Evolutionary conservation across 2,113 vertebrate genomes (phyloP).

Genomic region (Stigmatopora argus): DNA sequence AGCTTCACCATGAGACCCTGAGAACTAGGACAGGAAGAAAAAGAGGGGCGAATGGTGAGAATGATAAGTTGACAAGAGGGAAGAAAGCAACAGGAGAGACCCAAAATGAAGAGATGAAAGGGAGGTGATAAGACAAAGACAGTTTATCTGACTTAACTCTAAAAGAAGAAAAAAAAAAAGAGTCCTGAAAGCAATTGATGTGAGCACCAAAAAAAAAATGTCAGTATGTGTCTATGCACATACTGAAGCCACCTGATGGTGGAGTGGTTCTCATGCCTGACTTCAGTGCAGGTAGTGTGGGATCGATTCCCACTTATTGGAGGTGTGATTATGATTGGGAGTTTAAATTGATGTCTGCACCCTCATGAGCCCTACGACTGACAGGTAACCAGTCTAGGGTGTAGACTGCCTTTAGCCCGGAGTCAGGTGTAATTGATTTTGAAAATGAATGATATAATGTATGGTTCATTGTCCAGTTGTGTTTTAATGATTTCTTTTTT

Average conservation of each 20-base stretch:
- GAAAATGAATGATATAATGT: too few relatives aligned
- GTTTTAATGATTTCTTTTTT: too few relatives aligned
- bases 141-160: not conserved
- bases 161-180: not conserved
- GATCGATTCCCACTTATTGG: too few relatives aligned
- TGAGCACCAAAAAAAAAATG: not conserved
- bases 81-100: slow-evolving; percentile 1
- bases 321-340: too few relatives aligned
- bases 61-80: slow-evolving; percentile 2
- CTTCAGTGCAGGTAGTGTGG: too few relatives aligned
- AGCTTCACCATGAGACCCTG: slow-evolving; percentile 63
- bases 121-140: slow-evolving; percentile 24
- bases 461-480: too few relatives aligned
- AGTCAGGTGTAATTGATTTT: too few relatives aligned
- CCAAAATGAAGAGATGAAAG: slow-evolving; percentile 24
- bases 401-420: too few relatives aligned
- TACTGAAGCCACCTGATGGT: not conserved
- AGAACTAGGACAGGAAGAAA: slow-evolving; percentile 59
- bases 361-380: too few relatives aligned
- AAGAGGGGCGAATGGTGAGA: slow-evolving; percentile 21
- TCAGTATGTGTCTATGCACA: not conserved
- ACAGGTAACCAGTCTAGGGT: too few relatives aligned
- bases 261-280: too few relatives aligned
- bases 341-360: too few relatives aligned
- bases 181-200: slow-evolving; percentile 9